Evolutionary conservation across 2,113 vertebrate species (phyloP), one percentile per base, ranked within the genome.

Genomic region (Anarrhichthys ocellatus): DNA sequence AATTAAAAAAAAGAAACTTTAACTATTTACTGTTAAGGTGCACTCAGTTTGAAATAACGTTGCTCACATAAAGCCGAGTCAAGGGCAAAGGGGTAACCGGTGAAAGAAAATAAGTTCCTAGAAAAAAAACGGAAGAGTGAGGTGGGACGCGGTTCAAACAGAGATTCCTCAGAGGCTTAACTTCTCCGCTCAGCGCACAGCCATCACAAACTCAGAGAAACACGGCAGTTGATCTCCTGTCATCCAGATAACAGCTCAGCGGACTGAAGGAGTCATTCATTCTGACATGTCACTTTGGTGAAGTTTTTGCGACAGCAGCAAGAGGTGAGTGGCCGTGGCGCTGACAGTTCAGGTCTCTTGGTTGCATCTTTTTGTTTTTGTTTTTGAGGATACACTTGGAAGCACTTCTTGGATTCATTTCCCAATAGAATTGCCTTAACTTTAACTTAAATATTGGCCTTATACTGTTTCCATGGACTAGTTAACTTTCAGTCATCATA

Each of bases 61-160:
- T n/a, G 68, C 17, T 61, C 67, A 40, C 63, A 22, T 4, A 6
- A 36, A 73, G 61, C 62, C 8, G 46, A 42, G 78, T 83, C 81
- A 88, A 91, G 86, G 90, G 82, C 81, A 79, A 87, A 88, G 84
- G 88, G 75, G 67, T 82, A 75, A 85, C 36, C 72, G 63, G 56
- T 64, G 46, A 27, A 48, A 62, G 66, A 81, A 71, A 70, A 80
- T 42, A 78, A 89, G 80, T 91, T 90, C 36, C 83, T 84, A 88
- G 80, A 86, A 85, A 72, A 86, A 18, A 48, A 18, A 48, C 78
- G 14, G 62, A 46, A 20, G 72, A 76, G 76, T n/a, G 80, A 78
- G 87, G 69, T 62, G 81, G 74, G 81, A 81, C 78, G 82, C 78
- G 54, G 76, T 44, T 61, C 67, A 67, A 61, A 58, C 68, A n/a